Percentiles rank a stretch among this genome's conserved stretches.
Conservation (phyloP, 2,888 invertebrate species). For the Romanomermis culicivorax region DNA sequence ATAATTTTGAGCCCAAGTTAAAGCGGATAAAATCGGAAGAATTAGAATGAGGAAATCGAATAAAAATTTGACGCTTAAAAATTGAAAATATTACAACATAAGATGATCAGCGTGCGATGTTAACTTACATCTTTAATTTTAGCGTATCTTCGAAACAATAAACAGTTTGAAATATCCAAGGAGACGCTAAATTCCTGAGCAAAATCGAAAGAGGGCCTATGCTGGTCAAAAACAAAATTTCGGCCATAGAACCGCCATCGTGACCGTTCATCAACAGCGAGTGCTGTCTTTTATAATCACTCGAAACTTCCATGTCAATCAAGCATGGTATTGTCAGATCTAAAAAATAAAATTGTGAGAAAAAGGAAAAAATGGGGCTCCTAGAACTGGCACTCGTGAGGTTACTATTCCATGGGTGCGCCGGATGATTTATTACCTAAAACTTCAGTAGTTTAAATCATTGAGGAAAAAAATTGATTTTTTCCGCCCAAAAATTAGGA, state of each 20-base stretch:
- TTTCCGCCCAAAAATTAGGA: too few relatives aligned
- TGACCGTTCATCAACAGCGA: slow-evolving; percentile 13
- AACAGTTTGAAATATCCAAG: slow-evolving; percentile 17
- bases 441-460: too few relatives aligned
- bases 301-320: too few relatives aligned
- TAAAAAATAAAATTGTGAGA: too few relatives aligned
- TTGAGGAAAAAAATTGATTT: too few relatives aligned
- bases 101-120: too few relatives aligned
- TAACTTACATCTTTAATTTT: background rate
- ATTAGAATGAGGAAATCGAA: slow-evolving; percentile 18
- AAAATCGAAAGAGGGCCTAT: slow-evolving; percentile 14
- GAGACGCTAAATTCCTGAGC: slow-evolving; percentile 17
- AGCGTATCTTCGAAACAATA: background rate
- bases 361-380: too few relatives aligned
- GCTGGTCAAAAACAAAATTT: slow-evolving; percentile 9
- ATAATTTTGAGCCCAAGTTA: slow-evolving; percentile 14
- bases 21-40: slow-evolving; percentile 15
- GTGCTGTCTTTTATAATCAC: slow-evolving; percentile 9
- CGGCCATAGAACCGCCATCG: slow-evolving; percentile 14
- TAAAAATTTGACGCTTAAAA: slow-evolving; percentile 19
- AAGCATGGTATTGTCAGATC: too few relatives aligned
- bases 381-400: too few relatives aligned
- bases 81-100: background rate
- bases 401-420: too few relatives aligned
- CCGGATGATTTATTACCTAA: too few relatives aligned